Base-by-base conservation (phyloP, 1,140 invertebrate genomes). In the Hyles euphorbiae region DNA sequence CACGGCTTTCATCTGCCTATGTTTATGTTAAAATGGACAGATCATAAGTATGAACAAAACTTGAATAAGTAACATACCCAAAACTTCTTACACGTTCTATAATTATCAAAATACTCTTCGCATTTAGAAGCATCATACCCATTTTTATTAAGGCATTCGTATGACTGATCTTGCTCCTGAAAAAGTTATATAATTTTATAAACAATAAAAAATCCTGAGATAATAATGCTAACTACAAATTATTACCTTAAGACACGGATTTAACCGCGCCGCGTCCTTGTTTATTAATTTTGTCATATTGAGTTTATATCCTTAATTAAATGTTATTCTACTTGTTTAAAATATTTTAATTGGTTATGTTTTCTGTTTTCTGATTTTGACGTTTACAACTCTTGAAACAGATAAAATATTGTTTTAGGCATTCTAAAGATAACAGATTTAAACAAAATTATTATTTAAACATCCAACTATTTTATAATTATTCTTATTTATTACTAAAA, bases 11-110 rank as follows among this genome's bases (percentile, higher is more conserved):
- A 22, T 22, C 22, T 22, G 22, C 22, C 22, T 1, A 22, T 22
- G 22, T 22, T 22, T 1, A 22, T 22, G 22, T 22, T 22, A 22
- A 22, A 22, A 22, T 22, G 22, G 22, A 22, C 22, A 22, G 22
- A 22, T 22, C 22, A 48, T 48, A 5, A 10, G 2, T 48, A 48
- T 22, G 46, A 48, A 48, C n/a, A 2, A n/a, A 48, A 22, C n/a
- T 5, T 11, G 10, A n/a, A 48, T 5, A 3, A 5, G 46, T 48
- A 11, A 48, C 83, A 78, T 83, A 91, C 91, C 91, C 91, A 92
- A 74, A 92, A 92, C 60, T 90, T 91, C 69, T 91, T 91, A 78
- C 92, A 93, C 44, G 88, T 90, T 44, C 92, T 93, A 63, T 93
- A 93, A 67, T 93, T 93, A 46, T 91, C 91, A 67, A 93, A 93